Base-by-base conservation (phyloP, 2,797 vertebrate genomes). In the Trachops cirrhosus region DNA sequence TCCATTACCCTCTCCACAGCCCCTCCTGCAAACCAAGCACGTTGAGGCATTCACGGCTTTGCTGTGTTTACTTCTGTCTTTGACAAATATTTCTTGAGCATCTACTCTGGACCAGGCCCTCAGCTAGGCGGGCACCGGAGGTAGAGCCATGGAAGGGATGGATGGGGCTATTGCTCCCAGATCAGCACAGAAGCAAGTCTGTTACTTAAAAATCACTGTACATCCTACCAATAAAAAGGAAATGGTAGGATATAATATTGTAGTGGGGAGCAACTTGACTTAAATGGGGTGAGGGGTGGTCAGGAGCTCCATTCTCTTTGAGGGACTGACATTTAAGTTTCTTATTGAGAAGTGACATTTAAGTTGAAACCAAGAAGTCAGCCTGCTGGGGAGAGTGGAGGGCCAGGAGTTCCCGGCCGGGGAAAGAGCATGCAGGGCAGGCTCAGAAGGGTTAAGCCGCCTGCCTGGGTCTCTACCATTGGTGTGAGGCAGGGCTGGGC, bases 321-420 rank as follows among this genome's bases (percentile, higher is more conserved):
- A 50, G 48, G 93, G 89, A 32, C 6, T 85, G 88, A 59, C 26
- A 18, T 59, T 73, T 34, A 64, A 87, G 29, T n/a, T 71, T 83
- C 79, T 94, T 77, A 70, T 52, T 94, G 59, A 86, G n/a, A 83
- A 70, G 41, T 70, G 90, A 62, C 32, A 8, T 71, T 88, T 54
- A 54, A 46, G 29, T 67, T 86, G 78, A 75, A 24, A 29, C 24
- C 24, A 44, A 54, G 52, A 68, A 71, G n/a, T 70, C 26, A 54
- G 19, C 18, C 74, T n/a, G 89, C 2, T 0, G 6, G 24, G 26
- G 18, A 24, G 5, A 91, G 41, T 0, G 37, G 59, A 39, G 12
- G 0, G 0, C 24, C 41, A 34, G 29, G 50, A 15, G 18, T 15
- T 44, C 37, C 41, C 29, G 19, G 37, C 10, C 9, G n/a, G 48